Evolutionary conservation across 2,888 invertebrate genomes (phyloP).

Genomic region (Myopa testacea): DNA sequence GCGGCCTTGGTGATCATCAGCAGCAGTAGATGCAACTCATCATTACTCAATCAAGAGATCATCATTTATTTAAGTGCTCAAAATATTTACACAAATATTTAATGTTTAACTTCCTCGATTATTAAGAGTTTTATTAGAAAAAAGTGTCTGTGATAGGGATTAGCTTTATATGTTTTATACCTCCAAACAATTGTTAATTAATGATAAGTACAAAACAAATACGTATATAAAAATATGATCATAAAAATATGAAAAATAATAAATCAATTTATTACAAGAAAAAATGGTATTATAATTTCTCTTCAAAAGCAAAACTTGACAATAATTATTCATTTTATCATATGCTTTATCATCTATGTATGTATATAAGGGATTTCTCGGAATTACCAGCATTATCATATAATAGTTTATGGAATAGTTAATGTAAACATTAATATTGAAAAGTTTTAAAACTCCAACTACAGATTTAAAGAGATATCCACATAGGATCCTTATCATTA

Average conservation of each 20-base stretch:
- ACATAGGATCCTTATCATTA: no score
- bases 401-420: no score
- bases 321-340: no score
- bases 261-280: no score
- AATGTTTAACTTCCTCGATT: neutral
- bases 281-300: no score
- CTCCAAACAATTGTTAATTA: slow-evolving; percentile 33
- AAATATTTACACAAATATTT: neutral
- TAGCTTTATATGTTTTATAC: slow-evolving; percentile 52
- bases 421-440: no score
- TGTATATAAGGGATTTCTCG: no score
- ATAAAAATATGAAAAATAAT: neutral
- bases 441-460: no score
- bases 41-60: neutral
- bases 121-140: slow-evolving; percentile 22
- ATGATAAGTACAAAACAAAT: slow-evolving; percentile 24
- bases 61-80: neutral
- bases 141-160: slow-evolving; percentile 61
- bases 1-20: slow-evolving; percentile 63
- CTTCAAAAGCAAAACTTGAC: no score
- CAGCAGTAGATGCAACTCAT: slow-evolving; percentile 7
- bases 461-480: no score
- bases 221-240: neutral
- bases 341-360: no score
- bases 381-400: no score